Evolutionary conservation across 2,888 invertebrate species (phyloP).

Genomic region (Hemicrepidius hirtus): DNA sequence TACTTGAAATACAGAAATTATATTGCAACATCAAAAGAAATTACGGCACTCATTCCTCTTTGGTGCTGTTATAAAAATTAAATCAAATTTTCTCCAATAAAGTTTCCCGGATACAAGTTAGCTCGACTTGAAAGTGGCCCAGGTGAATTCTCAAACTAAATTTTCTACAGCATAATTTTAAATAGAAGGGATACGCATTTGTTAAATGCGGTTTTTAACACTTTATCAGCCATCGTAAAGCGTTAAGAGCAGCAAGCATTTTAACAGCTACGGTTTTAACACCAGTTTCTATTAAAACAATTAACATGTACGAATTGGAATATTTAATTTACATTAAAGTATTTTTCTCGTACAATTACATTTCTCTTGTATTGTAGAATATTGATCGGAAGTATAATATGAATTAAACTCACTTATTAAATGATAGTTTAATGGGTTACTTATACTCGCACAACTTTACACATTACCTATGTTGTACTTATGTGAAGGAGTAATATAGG

Average conservation of each 20-base stretch:
- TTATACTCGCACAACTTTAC: too few species aligned
- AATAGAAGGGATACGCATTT: slow-evolving; percentile 2
- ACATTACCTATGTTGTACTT: too few species aligned
- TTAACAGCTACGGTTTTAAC: too few species aligned
- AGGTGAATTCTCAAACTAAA: slow-evolving; percentile 49
- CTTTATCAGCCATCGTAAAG: background rate
- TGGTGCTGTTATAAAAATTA: slow-evolving; percentile 71
- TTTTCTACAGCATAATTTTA: background rate
- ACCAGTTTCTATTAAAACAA: too few species aligned
- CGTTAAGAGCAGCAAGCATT: background rate
- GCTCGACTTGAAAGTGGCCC: slow-evolving; percentile 63
- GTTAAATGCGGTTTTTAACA: slow-evolving; percentile 4
- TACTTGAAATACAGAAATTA: slow-evolving; percentile 71
- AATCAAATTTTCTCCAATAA: slow-evolving; percentile 73
- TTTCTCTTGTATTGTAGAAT: too few species aligned
- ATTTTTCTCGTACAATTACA: too few species aligned
- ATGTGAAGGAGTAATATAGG: too few species aligned
- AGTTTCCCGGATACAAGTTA: slow-evolving; percentile 72
- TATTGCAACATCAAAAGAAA: slow-evolving; percentile 72
- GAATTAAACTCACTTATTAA: too few species aligned
- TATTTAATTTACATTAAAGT: too few species aligned
- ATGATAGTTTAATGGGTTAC: too few species aligned
- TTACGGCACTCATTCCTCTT: slow-evolving; percentile 72
- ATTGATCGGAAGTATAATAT: too few species aligned
- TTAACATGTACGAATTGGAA: too few species aligned